A percentile compares a stretch with the other conserved stretches of the same genome.
phyloP scores from a whole-genome alignment of 2,888 invertebrate species.

The Sminthurides aquaticus region DNA sequence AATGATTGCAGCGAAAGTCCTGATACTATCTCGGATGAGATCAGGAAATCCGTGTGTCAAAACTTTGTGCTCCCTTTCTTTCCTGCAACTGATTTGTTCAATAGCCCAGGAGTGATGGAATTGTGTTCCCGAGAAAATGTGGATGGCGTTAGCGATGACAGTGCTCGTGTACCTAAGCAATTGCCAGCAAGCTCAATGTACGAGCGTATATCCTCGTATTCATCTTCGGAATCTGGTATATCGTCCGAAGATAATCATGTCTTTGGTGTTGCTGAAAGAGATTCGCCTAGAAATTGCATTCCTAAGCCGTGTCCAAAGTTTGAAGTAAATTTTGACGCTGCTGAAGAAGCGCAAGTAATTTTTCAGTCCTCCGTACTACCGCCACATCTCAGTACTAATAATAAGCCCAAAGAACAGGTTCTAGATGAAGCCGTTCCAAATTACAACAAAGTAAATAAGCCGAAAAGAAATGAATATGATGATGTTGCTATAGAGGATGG shows the following conservation, averaged over 20 bases:
- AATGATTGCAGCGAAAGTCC: not conserved
- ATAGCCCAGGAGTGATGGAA: not conserved
- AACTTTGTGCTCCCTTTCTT: not conserved
- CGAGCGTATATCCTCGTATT: slow-evolving; percentile 34
- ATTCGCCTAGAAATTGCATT: too few species aligned
- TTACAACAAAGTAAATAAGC: too few species aligned
- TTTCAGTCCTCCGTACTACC: too few species aligned
- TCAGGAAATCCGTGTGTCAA: not conserved
- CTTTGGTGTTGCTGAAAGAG: too few species aligned
- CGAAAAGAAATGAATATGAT: slow-evolving; percentile 35
- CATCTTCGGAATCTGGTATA: slow-evolving; percentile 20
- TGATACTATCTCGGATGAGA: not conserved
- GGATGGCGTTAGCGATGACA: not conserved
- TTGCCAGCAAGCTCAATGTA: slow-evolving; percentile 24
- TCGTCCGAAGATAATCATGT: slow-evolving; percentile 6
- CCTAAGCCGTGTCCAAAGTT: too few species aligned
- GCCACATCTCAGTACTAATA: too few species aligned
- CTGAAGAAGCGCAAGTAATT: too few species aligned
- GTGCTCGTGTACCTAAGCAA: not conserved
- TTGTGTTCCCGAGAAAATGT: not conserved
- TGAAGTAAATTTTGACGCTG: too few species aligned
- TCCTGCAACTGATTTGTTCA: not conserved
- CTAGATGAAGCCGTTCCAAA: too few species aligned
- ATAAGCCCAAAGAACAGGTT: too few species aligned
- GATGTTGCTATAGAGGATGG: slow-evolving; percentile 42